Percentiles rank a stretch among this genome's conserved stretches.
Conservation (phyloP, 2,888 invertebrate genomes). For the Plutella xylostella region DNA sequence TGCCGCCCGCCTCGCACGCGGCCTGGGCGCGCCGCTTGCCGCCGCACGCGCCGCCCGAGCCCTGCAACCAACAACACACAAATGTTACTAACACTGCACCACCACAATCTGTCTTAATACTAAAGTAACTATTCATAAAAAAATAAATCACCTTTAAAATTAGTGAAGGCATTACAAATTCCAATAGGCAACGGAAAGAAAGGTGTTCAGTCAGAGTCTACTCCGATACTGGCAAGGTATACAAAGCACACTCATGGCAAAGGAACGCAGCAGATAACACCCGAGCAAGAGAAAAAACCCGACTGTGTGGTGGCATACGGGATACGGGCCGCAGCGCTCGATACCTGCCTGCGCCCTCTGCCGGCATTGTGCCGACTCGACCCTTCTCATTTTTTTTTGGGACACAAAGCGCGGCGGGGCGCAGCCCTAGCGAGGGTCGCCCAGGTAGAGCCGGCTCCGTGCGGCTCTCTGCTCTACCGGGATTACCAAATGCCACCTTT, state of each 20-base stretch:
- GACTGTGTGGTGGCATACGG: background rate
- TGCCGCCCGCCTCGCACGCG: conserved; percentile 64
- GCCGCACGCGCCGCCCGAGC: conserved; percentile 67
- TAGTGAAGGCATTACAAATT: too few species aligned
- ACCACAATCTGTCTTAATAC: too few species aligned
- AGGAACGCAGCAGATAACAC: background rate
- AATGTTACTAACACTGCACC: too few species aligned
- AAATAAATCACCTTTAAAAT: too few species aligned
- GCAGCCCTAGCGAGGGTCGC: conserved; percentile 37
- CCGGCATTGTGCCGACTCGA: conserved; percentile 43
- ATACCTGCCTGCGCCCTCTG: conserved; percentile 12
- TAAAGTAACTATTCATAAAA: too few species aligned
- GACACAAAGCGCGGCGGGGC: conserved; percentile 46
- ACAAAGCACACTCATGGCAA: too few species aligned
- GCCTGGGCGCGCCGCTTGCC: conserved; percentile 64
- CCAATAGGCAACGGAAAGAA: too few species aligned
- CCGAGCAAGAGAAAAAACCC: conserved; percentile 11
- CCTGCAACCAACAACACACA: conserved; percentile 32
- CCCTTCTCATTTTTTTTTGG: conserved; percentile 62
- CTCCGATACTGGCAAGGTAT: too few species aligned
- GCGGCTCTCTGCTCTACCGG: conserved; percentile 23
- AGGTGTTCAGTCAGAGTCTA: too few species aligned
- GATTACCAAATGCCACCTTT: too few species aligned
- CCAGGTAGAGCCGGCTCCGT: conserved; percentile 50
- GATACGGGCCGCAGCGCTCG: conserved; percentile 24